Evolutionary conservation across 2,888 invertebrate species (phyloP).

Genomic region (Ctena decussata): DNA sequence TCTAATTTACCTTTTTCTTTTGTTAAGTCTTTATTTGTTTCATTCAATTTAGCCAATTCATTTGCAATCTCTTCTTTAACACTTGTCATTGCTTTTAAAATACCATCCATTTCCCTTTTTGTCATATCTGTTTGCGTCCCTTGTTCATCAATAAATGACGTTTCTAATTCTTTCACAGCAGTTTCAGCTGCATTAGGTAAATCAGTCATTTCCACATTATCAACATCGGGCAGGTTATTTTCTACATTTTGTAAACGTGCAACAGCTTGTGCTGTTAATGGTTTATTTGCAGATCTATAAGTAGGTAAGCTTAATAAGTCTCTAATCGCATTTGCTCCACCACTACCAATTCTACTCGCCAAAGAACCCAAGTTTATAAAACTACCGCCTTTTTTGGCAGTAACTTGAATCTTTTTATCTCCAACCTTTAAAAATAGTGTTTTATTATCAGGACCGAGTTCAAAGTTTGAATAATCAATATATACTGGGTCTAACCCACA

Average conservation of each 20-base stretch:
- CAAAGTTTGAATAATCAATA: constrained; percentile 23
- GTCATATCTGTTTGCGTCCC: neutral
- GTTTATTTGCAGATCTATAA: constrained; percentile 12
- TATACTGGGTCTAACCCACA: constrained; percentile 12
- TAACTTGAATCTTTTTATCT: constrained; percentile 23
- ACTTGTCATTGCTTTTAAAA: neutral
- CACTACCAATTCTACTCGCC: constrained; percentile 26
- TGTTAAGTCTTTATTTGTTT: no score
- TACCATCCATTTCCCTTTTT: neutral
- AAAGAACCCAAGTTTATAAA: neutral
- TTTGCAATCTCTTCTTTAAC: neutral
- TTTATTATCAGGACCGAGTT: constrained; percentile 22
- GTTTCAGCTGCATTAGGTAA: constrained; percentile 28
- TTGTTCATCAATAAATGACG: constrained; percentile 11
- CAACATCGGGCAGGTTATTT: constrained; percentile 27
- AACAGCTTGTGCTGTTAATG: constrained; percentile 11
- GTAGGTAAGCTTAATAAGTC: constrained; percentile 20
- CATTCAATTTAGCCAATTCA: neutral
- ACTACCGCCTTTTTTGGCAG: constrained; percentile 6
- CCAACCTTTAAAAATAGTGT: constrained; percentile 30
- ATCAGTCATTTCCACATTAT: constrained; percentile 25
- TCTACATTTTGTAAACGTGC: constrained; percentile 18
- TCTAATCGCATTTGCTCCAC: constrained; percentile 22
- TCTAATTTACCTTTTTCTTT: no score
- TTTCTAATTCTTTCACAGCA: constrained; percentile 33